Percentiles rank a stretch among this genome's conserved stretches.
Conservation (phyloP, 2,113 vertebrate species). For the Danionella cerebrum region DNA sequence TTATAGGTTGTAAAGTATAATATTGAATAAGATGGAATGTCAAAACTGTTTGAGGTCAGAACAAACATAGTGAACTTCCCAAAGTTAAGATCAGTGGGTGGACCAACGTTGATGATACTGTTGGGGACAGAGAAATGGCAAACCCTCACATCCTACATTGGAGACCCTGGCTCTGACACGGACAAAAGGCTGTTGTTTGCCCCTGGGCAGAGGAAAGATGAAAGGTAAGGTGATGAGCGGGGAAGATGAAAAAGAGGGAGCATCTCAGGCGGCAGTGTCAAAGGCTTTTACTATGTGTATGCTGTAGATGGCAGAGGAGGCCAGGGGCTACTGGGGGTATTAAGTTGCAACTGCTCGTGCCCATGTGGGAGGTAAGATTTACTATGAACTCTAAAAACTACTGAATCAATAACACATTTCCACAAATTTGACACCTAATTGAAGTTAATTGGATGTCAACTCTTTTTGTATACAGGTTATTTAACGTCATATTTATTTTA, state of each 20-base stretch:
- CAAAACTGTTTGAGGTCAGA: no score
- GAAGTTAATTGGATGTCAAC: no score
- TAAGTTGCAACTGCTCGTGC: not conserved
- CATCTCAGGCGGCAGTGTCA: conserved; percentile 12
- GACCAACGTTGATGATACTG: conserved; percentile 14
- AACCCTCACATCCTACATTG: conserved; percentile 12
- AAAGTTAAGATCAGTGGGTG: no score
- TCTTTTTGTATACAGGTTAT: no score
- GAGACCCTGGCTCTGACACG: conserved; percentile 40
- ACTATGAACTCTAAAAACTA: not conserved
- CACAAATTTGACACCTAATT: no score
- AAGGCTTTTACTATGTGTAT: conserved; percentile 28
- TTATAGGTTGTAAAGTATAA: no score
- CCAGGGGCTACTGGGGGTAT: not conserved
- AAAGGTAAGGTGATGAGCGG: conserved; percentile 56
- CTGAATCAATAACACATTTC: no score
- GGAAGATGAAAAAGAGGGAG: conserved; percentile 47
- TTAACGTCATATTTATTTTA: no score
- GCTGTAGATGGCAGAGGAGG: not conserved
- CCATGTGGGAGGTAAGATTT: not conserved
- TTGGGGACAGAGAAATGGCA: conserved; percentile 12
- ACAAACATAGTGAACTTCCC: no score
- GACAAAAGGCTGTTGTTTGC: conserved; percentile 53
- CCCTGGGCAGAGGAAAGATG: conserved; percentile 54
- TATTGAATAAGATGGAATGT: no score